Percentiles rank a stretch among this genome's conserved stretches.
phyloP scores from a whole-genome alignment of 92 coral and sea anemone species.

The Diadumene lineata region DNA sequence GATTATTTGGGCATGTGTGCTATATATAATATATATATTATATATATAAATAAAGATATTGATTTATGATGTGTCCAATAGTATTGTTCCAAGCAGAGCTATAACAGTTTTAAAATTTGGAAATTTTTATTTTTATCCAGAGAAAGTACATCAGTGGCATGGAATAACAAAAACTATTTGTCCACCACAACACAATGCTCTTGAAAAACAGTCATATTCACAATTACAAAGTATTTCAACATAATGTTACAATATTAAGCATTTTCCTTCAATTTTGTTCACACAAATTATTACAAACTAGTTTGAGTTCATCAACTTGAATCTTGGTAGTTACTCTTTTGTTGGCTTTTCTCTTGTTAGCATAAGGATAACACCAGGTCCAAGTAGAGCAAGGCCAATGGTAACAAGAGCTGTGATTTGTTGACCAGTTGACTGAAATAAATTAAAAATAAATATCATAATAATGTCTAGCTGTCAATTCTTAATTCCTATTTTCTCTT shows the following conservation, averaged over 20 bases:
- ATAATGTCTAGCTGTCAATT: too few relatives aligned
- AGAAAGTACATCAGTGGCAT: not conserved
- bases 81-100: too few relatives aligned
- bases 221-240: too few relatives aligned
- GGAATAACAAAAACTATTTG: not conserved
- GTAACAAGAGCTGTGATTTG: constrained; percentile 60
- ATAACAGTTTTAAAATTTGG: too few relatives aligned
- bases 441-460: not conserved
- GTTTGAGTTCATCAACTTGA: not conserved
- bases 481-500: not conserved
- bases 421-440: constrained; percentile 68
- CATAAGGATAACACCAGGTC: constrained; percentile 86
- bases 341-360: constrained; percentile 69
- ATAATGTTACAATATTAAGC: too few relatives aligned
- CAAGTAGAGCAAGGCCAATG: constrained; percentile 65
- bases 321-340: constrained; percentile 22
- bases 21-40: too few relatives aligned
- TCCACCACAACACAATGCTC: too few relatives aligned
- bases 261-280: too few relatives aligned
- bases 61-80: too few relatives aligned
- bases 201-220: too few relatives aligned
- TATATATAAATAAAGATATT: too few relatives aligned
- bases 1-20: too few relatives aligned
- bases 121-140: not conserved
- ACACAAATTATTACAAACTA: not conserved